These are phyloP conservation scores for Neelides folsomi DNA, from an alignment of 2,888 invertebrate species.

Conservation along the genomic window DNA sequence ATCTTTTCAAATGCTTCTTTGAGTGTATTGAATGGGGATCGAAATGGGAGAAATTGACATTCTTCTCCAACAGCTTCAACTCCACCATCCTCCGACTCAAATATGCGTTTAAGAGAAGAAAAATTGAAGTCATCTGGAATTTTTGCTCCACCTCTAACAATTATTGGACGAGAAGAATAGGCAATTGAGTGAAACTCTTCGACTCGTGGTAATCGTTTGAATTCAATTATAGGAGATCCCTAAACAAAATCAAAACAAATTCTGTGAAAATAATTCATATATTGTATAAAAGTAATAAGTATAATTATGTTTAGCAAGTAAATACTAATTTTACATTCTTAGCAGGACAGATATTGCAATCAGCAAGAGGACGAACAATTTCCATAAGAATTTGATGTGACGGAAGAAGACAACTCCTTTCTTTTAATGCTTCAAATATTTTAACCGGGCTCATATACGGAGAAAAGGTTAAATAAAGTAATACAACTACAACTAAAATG, in stretches of 20 bases:
- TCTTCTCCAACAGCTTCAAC: conserved; percentile 57
- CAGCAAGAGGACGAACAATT: conserved; percentile 65
- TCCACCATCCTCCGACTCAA: conserved; percentile 26
- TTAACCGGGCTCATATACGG: conserved; percentile 16
- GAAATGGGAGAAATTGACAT: conserved; percentile 76
- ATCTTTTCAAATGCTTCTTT: conserved; percentile 66
- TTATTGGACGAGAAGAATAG: conserved; percentile 64
- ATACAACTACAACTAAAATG: background rate
- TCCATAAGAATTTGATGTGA: conserved; percentile 80
- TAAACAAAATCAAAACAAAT: background rate
- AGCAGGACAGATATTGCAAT: conserved; percentile 59
- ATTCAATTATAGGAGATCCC: conserved; percentile 16
- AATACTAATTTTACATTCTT: conserved; percentile 39
- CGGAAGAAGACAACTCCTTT: conserved; percentile 57
- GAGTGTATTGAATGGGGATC: conserved; percentile 62
- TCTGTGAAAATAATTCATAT: background rate
- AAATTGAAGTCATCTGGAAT: conserved; percentile 21
- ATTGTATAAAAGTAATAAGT: background rate
- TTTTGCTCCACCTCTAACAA: conserved; percentile 57
- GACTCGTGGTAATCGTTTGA: conserved; percentile 38
- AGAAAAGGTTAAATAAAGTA: conserved; percentile 6
- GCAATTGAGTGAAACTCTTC: conserved; percentile 58
- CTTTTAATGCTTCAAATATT: conserved; percentile 12
- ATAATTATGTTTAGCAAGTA: background rate
- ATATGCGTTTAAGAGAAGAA: conserved; percentile 22